These are phyloP conservation scores for Trinorchestia longiramus DNA, from an alignment of 1,140 invertebrate species.

Conservation along the genomic window DNA sequence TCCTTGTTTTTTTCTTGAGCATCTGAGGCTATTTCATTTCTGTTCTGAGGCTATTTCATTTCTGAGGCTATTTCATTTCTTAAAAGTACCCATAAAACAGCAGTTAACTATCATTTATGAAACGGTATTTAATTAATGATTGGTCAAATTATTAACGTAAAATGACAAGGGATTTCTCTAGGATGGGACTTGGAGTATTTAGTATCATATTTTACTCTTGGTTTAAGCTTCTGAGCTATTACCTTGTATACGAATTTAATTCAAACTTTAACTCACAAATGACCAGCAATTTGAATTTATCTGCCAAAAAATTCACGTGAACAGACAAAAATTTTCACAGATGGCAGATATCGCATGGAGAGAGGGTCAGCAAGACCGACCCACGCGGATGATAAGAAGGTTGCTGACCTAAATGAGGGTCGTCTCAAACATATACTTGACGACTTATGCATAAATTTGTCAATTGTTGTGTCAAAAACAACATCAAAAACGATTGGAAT, in stretches of 20 bases:
- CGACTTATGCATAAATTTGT: conserved; percentile 22
- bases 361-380: background rate
- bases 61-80: background rate
- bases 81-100: background rate
- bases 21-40: background rate
- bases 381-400: background rate
- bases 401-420: background rate
- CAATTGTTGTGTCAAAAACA: too few species aligned
- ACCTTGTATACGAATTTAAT: background rate
- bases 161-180: background rate
- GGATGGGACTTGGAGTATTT: background rate
- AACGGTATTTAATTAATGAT: background rate
- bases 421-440: background rate
- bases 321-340: background rate
- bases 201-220: background rate
- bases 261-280: background rate
- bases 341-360: background rate
- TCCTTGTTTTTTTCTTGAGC: background rate
- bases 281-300: background rate
- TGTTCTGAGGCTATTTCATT: background rate
- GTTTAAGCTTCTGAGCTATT: background rate
- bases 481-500: too few species aligned
- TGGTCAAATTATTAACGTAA: background rate
- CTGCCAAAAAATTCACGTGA: background rate
- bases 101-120: background rate